Evolutionary conservation across 1,140 invertebrate species (phyloP).

Genomic region (Ericerus pela): DNA sequence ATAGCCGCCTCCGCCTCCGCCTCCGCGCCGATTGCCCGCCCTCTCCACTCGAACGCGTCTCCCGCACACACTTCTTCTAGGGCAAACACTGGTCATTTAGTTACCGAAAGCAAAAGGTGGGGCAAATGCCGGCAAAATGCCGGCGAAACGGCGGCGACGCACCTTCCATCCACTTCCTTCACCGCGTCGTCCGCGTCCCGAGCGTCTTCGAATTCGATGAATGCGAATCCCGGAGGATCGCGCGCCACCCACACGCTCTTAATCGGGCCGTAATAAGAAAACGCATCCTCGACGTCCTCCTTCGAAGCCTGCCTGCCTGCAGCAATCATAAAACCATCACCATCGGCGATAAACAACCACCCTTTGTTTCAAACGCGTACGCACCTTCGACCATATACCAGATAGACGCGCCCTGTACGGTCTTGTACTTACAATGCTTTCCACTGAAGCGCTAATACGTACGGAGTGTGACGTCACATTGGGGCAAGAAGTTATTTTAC

Average conservation of each 20-base stretch:
- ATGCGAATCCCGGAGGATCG: conserved; percentile 85
- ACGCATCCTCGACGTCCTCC: conserved; percentile 81
- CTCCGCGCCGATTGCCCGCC: conserved; percentile 62
- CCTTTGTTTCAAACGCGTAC: too few species aligned
- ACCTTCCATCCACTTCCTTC: conserved; percentile 50
- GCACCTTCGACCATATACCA: too few species aligned
- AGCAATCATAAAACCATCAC: too few species aligned
- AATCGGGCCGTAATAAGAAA: conserved; percentile 83
- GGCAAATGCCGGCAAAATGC: neutral
- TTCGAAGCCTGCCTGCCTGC: conserved; percentile 54
- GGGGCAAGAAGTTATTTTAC: too few species aligned
- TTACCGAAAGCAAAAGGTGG: neutral
- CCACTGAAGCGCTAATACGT: too few species aligned
- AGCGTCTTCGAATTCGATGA: conserved; percentile 87
- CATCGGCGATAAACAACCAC: too few species aligned
- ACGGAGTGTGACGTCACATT: too few species aligned
- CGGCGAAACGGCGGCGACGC: conserved; percentile 31
- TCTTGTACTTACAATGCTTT: too few species aligned
- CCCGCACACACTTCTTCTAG: conserved; percentile 50
- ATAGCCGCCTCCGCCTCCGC: conserved; percentile 40
- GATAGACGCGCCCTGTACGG: too few species aligned
- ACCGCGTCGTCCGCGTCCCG: conserved; percentile 86
- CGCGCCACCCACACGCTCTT: conserved; percentile 91
- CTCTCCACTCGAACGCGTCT: conserved; percentile 75
- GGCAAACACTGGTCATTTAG: neutral